Evolutionary conservation across 2,888 invertebrate species (phyloP).

Genomic region (Drosophila borborema): DNA sequence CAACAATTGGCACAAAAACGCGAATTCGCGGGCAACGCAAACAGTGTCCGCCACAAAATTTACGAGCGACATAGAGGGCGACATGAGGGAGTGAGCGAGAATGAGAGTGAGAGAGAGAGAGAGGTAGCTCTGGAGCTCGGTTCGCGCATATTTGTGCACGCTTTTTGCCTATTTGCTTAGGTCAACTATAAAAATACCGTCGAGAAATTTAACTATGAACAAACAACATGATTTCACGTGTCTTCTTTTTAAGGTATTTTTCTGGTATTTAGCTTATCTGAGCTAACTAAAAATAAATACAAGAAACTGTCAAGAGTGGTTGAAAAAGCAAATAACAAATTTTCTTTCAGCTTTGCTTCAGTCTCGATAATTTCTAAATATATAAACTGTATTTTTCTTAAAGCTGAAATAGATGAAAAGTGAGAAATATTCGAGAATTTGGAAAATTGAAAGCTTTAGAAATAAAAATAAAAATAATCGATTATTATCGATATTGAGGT

Average conservation of each 20-base stretch:
- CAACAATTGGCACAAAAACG: slow-evolving; percentile 21
- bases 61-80: slow-evolving; percentile 11
- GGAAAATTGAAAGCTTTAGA: not conserved
- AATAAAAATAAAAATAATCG: not conserved
- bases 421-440: too few relatives aligned
- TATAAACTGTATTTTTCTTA: not conserved
- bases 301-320: not conserved
- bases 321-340: not conserved
- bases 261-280: not conserved
- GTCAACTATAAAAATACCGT: slow-evolving; percentile 58
- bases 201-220: slow-evolving; percentile 23
- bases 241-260: not conserved
- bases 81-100: not conserved
- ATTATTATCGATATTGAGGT: not conserved
- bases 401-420: too few relatives aligned
- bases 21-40: slow-evolving; percentile 27
- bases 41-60: slow-evolving; percentile 36
- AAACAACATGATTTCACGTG: not conserved
- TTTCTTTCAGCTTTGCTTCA: not conserved
- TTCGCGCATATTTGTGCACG: slow-evolving; percentile 4
- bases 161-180: slow-evolving; percentile 55
- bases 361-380: not conserved
- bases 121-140: not conserved
- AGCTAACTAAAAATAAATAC: slow-evolving; percentile 1
- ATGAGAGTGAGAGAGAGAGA: not conserved